Evolutionary conservation across 1,140 invertebrate genomes (phyloP), one percentile per base, ranked within the genome.

Genomic region (Drosophila mayri): DNA sequence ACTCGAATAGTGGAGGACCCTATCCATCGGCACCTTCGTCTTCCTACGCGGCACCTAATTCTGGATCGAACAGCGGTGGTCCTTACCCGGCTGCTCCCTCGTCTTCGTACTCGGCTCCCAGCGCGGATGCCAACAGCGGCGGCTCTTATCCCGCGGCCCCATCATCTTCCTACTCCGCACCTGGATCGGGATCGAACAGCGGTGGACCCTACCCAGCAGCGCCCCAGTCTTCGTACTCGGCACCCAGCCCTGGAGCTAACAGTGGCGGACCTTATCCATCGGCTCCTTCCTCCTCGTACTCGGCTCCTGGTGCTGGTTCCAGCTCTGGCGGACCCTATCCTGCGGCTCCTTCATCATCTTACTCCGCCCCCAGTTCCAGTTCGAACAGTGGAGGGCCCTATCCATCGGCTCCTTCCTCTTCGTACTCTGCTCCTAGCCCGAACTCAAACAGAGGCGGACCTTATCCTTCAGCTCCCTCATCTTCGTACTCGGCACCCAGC

Each of bases 271-370:
- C 57, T 16, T 74, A 73, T 8, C 46, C 70, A 1, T 30, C 73
- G 12, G 59, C 68, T 12, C 81, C 81, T 8, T 73, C 81, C 0
- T 70, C 70, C n/a, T 78, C 75, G 3, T 71, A 77, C 37, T 68
- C 75, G 2, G 43, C 66, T 4, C 68, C 70, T 8, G 55, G 78
- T 14, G 52, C 58, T 14, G 55, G 76, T 9, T 79, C 76, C 8
- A 90, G 93, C 91, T 83, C 83, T n/a, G 94, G 94, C 43, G 79
- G 76, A 6, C 79, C 93, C 0, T 74, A 75, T 20, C 76, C 92
- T 0, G 75, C 47, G 60, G 85, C 84, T 83, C 92, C 72, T 44
- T 93, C 91, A 0, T 92, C 85, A 8, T 84, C 91, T 0, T 92
- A 84, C 41, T 86, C 76, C 10, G 78, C 85, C 16, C 85, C 73